Conservation (phyloP, 1,140 invertebrate species). For the Eriocheir sinensis region DNA sequence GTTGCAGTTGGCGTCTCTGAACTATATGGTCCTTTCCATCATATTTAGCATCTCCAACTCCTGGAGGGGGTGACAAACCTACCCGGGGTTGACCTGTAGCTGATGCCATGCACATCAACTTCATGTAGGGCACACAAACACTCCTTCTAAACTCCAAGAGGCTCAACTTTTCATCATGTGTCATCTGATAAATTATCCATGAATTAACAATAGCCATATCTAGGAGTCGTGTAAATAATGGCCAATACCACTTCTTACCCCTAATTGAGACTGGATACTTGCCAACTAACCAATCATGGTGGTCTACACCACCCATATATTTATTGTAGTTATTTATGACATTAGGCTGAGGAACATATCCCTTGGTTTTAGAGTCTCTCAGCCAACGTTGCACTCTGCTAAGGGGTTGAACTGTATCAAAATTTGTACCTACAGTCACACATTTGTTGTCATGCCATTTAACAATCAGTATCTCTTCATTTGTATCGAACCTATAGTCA, state of each 20-base stretch:
- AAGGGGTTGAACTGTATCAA: conserved; percentile 50
- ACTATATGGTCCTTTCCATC: not conserved
- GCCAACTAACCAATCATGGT: conserved; percentile 8
- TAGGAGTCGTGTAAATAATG: not conserved
- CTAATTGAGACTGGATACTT: conserved; percentile 36
- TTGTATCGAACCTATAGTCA: conserved; percentile 47
- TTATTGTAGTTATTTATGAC: conserved; percentile 37
- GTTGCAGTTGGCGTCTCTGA: not conserved
- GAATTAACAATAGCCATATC: conserved; percentile 28
- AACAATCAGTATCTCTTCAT: conserved; percentile 50
- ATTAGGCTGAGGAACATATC: conserved; percentile 45
- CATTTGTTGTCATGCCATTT: conserved; percentile 55
- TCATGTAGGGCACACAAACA: conserved; percentile 15
- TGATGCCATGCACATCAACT: not conserved
- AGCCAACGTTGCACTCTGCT: conserved; percentile 2
- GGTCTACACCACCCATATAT: not conserved
- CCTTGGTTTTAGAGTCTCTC: conserved; percentile 34
- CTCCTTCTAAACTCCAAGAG: not conserved
- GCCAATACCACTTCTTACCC: conserved; percentile 15
- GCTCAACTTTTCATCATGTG: not conserved
- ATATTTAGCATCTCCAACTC: not conserved
- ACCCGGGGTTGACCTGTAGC: not conserved
- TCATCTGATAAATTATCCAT: not conserved
- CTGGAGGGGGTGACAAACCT: not conserved
- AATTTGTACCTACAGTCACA: conserved; percentile 50